Conservation (phyloP, 2,797 vertebrate genomes). For the Sebastes miniatus region DNA sequence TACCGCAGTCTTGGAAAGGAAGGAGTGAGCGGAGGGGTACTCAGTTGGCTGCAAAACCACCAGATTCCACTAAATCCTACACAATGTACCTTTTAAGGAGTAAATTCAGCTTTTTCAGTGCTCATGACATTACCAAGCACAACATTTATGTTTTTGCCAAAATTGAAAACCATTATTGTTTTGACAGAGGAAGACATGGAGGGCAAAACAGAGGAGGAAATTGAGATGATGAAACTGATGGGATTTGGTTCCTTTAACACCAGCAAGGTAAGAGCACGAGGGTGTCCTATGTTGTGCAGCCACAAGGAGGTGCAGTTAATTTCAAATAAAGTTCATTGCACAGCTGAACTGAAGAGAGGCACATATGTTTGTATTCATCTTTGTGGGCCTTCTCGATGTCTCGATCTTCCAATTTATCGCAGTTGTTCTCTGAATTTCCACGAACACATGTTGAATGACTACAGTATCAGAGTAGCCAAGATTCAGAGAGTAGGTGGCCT, state of each 20-base stretch:
- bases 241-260: slow-evolving; percentile 90
- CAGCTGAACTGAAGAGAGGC: not conserved
- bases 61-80: not conserved
- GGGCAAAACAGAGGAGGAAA: slow-evolving; percentile 97
- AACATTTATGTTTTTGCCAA: not conserved
- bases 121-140: not conserved
- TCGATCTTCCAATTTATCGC: not conserved
- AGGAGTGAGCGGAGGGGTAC: not conserved
- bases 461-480: not conserved
- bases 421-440: not conserved
- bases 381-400: not conserved
- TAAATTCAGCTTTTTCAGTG: not conserved
- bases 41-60: not conserved
- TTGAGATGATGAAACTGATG: slow-evolving; percentile 99
- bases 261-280: slow-evolving; percentile 86
- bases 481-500: not conserved
- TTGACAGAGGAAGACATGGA: slow-evolving; percentile 90
- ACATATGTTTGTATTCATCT: not conserved
- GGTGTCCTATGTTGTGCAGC: slow-evolving; percentile 12
- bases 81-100: not conserved
- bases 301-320: slow-evolving; percentile 71
- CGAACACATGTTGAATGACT: not conserved
- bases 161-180: not conserved
- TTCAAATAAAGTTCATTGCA: not conserved
- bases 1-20: not conserved